Evolutionary conservation across 2,797 vertebrate genomes (phyloP).

Genomic region (Gymnocypris eckloni): DNA sequence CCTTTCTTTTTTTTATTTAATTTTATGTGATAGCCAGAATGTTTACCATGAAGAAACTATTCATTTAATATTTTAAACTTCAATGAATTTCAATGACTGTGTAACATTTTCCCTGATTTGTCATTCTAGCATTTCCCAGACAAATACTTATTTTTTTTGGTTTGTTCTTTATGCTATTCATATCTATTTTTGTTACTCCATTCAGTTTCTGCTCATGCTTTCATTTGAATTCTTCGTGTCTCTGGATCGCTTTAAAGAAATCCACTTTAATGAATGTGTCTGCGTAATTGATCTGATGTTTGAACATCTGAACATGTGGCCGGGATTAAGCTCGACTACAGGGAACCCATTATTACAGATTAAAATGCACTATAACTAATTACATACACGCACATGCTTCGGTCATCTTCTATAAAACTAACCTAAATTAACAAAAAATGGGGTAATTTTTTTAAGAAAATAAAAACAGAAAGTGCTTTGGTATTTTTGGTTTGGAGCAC

Average conservation of each 20-base stretch:
- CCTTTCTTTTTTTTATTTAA: not conserved
- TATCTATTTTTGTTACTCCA: not conserved
- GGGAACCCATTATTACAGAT: conserved; percentile 73
- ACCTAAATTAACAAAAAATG: conserved; percentile 4
- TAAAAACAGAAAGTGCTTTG: not conserved
- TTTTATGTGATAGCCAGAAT: not conserved
- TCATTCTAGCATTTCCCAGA: not conserved
- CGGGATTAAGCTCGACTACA: conserved; percentile 73
- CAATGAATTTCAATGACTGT: not conserved
- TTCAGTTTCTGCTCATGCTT: not conserved
- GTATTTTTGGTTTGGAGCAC: not conserved
- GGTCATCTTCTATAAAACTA: conserved; percentile 46
- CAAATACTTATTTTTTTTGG: not conserved
- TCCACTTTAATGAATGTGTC: conserved; percentile 56
- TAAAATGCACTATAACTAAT: conserved; percentile 80
- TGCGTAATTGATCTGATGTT: conserved; percentile 77
- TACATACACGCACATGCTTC: conserved; percentile 65
- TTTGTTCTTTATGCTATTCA: not conserved
- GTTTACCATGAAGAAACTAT: not conserved
- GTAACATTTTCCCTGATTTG: not conserved
- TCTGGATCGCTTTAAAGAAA: conserved; percentile 28
- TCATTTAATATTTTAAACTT: not conserved
- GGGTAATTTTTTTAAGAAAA: conserved; percentile 2
- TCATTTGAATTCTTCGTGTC: conserved; percentile 13
- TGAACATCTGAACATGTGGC: conserved; percentile 75